Conservation (phyloP, 2,888 invertebrate species). For the Nymphalis c-album region DNA sequence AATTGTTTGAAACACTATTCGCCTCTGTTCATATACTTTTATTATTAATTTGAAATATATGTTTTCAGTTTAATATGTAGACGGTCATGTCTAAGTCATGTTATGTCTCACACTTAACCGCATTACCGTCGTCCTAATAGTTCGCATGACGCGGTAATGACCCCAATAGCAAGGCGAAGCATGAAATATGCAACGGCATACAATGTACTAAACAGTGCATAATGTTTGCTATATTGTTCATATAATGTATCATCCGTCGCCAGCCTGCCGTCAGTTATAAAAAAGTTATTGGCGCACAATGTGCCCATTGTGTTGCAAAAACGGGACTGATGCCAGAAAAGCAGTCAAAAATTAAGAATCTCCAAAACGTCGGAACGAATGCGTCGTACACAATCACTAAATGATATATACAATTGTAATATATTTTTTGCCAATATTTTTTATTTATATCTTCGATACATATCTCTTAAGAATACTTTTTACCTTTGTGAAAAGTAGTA, state of each 20-base stretch:
- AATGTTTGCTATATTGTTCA: slow-evolving; percentile 32
- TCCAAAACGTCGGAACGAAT: slow-evolving; percentile 27
- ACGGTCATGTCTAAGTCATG: background rate
- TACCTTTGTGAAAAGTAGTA: background rate
- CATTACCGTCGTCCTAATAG: slow-evolving; percentile 22
- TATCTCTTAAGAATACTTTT: background rate
- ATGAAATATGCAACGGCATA: slow-evolving; percentile 34
- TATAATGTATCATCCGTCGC: slow-evolving; percentile 32
- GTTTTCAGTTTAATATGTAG: background rate
- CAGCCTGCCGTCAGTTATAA: slow-evolving; percentile 31
- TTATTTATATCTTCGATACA: background rate
- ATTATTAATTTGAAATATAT: background rate
- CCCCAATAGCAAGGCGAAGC: slow-evolving; percentile 29
- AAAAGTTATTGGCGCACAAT: slow-evolving; percentile 40
- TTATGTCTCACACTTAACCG: slow-evolving; percentile 20
- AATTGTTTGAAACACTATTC: too few relatives aligned
- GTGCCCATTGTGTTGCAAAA: slow-evolving; percentile 38
- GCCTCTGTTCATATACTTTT: background rate
- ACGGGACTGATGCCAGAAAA: slow-evolving; percentile 37
- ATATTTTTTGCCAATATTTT: background rate
- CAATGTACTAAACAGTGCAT: slow-evolving; percentile 31
- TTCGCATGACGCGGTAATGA: slow-evolving; percentile 33
- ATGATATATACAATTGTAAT: background rate
- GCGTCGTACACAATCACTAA: slow-evolving; percentile 7
- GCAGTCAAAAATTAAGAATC: slow-evolving; percentile 33